phyloP scores from a whole-genome alignment of 2,113 vertebrate genomes.

The Chrysemys picta region DNA sequence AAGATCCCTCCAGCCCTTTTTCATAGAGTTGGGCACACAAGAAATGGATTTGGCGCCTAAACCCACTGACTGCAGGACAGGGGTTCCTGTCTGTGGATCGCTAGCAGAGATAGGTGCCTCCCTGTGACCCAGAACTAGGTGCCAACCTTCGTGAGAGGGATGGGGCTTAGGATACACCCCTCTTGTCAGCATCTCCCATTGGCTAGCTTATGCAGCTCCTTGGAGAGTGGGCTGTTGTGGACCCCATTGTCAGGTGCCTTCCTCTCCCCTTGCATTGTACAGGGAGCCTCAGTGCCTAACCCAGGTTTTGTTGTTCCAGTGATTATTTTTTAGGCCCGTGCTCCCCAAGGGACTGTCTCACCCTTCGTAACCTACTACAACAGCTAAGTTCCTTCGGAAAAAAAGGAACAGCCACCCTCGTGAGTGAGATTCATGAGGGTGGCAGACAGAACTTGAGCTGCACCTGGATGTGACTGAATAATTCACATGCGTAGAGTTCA shows the following conservation, averaged over 20 bases:
- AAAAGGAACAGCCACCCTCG: background rate
- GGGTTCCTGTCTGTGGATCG: background rate
- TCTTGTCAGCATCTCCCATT: background rate
- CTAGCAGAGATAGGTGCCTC: background rate
- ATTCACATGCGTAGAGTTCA: background rate
- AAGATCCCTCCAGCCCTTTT: background rate
- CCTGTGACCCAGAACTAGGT: background rate
- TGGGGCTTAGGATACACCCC: background rate
- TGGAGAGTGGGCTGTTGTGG: background rate
- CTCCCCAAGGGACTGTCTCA: background rate
- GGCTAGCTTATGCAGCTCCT: background rate
- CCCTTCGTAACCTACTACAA: background rate
- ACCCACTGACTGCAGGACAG: background rate
- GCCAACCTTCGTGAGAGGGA: background rate
- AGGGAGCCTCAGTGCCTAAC: background rate
- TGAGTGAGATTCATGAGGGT: background rate
- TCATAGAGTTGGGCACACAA: background rate
- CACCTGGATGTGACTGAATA: background rate
- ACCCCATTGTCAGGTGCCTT: background rate
- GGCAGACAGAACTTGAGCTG: background rate
- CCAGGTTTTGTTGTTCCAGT: background rate
- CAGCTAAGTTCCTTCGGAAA: background rate
- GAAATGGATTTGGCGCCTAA: background rate
- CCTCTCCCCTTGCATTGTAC: background rate
- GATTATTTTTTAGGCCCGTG: background rate